phyloP scores from a whole-genome alignment of 2,888 invertebrate species.

The Euplagia quadripunctaria region DNA sequence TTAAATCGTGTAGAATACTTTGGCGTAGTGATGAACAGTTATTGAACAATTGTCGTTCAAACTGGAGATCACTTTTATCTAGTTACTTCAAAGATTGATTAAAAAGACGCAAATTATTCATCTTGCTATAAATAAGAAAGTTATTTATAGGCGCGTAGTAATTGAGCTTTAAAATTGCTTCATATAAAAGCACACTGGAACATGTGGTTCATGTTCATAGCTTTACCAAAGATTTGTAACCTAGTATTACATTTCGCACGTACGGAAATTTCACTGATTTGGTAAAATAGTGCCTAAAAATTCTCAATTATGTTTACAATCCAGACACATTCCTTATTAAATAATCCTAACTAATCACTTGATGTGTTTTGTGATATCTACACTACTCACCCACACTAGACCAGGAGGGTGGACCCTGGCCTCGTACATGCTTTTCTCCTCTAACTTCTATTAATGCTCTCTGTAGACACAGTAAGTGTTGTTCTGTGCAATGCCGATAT shows the following conservation, averaged over 20 bases:
- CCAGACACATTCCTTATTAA: not conserved
- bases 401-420: not conserved
- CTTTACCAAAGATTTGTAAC: not conserved
- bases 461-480: no score
- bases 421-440: not conserved
- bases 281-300: not conserved
- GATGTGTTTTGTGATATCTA: not conserved
- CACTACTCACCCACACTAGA: conserved; percentile 20
- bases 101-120: conserved; percentile 84
- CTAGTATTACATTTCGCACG: no score
- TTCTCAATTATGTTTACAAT: not conserved
- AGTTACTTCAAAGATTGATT: conserved; percentile 79
- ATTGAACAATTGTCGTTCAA: conserved; percentile 66
- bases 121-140: conserved; percentile 81
- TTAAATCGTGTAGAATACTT: conserved; percentile 46
- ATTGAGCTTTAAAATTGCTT: conserved; percentile 81
- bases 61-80: conserved; percentile 69
- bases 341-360: not conserved
- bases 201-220: not conserved
- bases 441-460: no score
- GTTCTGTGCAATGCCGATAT: no score
- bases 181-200: conserved; percentile 61
- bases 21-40: conserved; percentile 64
- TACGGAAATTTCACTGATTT: not conserved
- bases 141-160: conserved; percentile 60